phyloP scores from a whole-genome alignment of 2,888 invertebrate genomes.

The Cecidostiba fungosa region DNA sequence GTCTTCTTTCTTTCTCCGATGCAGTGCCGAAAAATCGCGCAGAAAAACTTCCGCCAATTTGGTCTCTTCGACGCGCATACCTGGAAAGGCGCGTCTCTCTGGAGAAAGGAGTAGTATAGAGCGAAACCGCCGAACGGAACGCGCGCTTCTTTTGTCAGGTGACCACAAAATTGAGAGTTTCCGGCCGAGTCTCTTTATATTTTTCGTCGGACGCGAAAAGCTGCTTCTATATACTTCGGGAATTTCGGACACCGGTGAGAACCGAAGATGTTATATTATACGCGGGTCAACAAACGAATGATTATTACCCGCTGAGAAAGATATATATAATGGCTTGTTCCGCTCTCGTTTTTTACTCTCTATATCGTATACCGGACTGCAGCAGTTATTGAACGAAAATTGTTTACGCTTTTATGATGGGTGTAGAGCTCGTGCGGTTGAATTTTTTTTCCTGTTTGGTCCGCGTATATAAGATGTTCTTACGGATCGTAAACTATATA shows the following conservation, averaged over 20 bases:
- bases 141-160: conserved; percentile 30
- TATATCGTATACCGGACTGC: too few species aligned
- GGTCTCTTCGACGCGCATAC: neutral
- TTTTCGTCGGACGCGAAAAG: conserved; percentile 25
- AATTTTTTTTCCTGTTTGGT: neutral
- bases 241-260: conserved; percentile 49
- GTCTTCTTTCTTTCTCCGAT: conserved; percentile 16
- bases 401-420: neutral
- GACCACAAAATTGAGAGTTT: conserved; percentile 76
- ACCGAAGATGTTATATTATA: neutral
- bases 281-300: neutral
- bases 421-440: neutral
- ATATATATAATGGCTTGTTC: neutral
- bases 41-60: conserved; percentile 61
- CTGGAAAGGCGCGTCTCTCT: neutral
- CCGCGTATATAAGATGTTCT: neutral
- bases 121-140: conserved; percentile 31
- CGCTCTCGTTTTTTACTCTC: neutral
- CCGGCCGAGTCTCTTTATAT: conserved; percentile 62
- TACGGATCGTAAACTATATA: conserved; percentile 13
- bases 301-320: neutral
- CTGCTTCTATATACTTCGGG: neutral
- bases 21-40: neutral
- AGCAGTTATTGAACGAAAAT: neutral
- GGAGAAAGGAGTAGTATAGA: neutral